Conservation (phyloP, 2,113 vertebrate genomes). For the Thinocorus orbignyianus region DNA sequence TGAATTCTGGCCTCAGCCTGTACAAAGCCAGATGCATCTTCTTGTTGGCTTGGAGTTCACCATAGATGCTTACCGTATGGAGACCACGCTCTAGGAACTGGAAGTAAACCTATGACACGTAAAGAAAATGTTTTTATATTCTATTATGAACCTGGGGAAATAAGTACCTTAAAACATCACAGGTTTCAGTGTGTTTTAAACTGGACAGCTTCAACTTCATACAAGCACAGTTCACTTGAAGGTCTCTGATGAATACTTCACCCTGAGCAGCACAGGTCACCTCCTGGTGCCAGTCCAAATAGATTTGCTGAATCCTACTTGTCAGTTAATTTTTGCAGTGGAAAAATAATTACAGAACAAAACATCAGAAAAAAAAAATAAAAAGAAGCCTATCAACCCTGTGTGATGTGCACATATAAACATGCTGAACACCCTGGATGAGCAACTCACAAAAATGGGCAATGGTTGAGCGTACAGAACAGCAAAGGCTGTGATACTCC, state of each 20-base stretch:
- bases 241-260: background rate
- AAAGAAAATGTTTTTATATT: background rate
- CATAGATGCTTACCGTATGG: background rate
- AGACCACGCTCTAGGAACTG: background rate
- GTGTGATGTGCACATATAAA: background rate
- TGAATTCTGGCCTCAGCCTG: background rate
- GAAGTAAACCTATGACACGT: background rate
- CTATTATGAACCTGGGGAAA: background rate
- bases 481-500: background rate
- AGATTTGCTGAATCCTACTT: conserved; percentile 22
- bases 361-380: background rate
- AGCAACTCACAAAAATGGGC: background rate
- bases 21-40: background rate
- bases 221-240: background rate
- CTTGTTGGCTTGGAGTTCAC: background rate
- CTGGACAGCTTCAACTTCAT: background rate
- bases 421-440: background rate
- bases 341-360: conserved; percentile 39
- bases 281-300: background rate
- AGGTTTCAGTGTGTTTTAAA: background rate
- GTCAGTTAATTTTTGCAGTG: conserved; percentile 1
- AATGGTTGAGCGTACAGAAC: background rate
- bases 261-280: background rate
- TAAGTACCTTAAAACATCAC: background rate
- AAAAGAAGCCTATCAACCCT: background rate